Evolutionary conservation across 2,888 invertebrate genomes (phyloP), one percentile per base, ranked within the genome.

Genomic region (Marasmarcha lunaedactyla): DNA sequence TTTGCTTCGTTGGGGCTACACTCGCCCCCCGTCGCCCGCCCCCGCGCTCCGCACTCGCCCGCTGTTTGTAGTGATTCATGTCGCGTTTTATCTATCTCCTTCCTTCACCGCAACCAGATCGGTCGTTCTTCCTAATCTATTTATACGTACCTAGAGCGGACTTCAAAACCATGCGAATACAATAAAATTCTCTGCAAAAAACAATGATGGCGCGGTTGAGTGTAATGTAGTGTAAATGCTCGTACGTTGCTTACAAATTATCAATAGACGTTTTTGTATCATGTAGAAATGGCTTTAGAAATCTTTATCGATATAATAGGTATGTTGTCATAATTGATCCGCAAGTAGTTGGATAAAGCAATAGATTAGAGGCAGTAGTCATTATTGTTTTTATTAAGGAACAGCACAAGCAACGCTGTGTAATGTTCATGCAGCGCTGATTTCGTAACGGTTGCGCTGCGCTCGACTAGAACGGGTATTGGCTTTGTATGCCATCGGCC

Each of bases 41-140:
- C 47, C 46, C 51, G 39, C 64, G 58, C 70, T 55, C 59, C 59
- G 66, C 63, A 66, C 69, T 68, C 65, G 68, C 70, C 63, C 64
- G 65, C 69, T 71, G 71, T 64, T 67, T 73, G 74, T 78, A 83
- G 81, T 83, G 81, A 83, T 83, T 83, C 81, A 83, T 79, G 79
- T 78, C 74, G 81, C 74, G 77, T 78, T 79, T 73, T 79, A 78
- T 79, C 81, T 79, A 78, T 83, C 83, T 83, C 81, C 70, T 77
- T 79, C 78, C 76, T 79, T 78, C 79, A 64, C 70, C 71, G 74
- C 79, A 77, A 81, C 79, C 78, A 77, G 79, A 79, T 81, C 81
- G 83, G 73, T 74, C 71, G 76, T 77, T 76, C 77, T 76, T 71
- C 71, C 76, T 79, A 77, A 78, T 78, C 78, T 79, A 79, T 83